These are phyloP conservation scores for Listrodromus nycthemerus DNA, from an alignment of 2,888 invertebrate genomes.

Conservation along the genomic window DNA sequence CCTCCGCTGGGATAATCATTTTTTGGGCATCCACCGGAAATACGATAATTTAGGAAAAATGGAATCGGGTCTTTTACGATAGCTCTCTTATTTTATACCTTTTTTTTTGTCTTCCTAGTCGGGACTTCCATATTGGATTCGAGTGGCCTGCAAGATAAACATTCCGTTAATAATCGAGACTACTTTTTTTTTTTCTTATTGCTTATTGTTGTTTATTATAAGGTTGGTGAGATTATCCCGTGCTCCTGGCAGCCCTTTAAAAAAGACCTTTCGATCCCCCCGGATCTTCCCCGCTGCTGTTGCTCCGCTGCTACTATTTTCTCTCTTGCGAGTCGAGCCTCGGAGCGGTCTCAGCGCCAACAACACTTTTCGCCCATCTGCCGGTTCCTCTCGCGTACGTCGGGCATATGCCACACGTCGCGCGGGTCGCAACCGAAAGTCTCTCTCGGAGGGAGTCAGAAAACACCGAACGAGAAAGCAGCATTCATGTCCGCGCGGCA, in stretches of 20 bases:
- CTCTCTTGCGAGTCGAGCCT: constrained; percentile 20
- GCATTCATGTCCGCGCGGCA: constrained; percentile 13
- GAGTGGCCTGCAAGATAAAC: constrained; percentile 39
- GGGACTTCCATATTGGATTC: constrained; percentile 12
- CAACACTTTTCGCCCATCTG: constrained; percentile 65
- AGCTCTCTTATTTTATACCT: constrained; percentile 40
- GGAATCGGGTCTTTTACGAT: constrained; percentile 32
- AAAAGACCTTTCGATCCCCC: constrained; percentile 35
- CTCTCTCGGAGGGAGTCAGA: constrained; percentile 29
- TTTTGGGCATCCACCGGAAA: constrained; percentile 42
- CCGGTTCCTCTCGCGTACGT: constrained; percentile 67
- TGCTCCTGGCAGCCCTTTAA: constrained; percentile 66
- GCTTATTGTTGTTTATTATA: constrained; percentile 1
- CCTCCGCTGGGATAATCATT: constrained; percentile 1
- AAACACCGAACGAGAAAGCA: constrained; percentile 41
- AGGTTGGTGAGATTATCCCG: constrained; percentile 68
- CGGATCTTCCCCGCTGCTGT: constrained; percentile 1
- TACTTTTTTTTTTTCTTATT: constrained; percentile 25
- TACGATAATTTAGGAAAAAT: constrained; percentile 44
- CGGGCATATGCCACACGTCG: constrained; percentile 80
- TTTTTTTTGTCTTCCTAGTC: not conserved
- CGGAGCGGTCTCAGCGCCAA: constrained; percentile 48
- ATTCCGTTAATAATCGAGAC: constrained; percentile 65
- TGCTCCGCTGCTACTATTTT: constrained; percentile 15
- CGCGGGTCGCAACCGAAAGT: constrained; percentile 66